Base-by-base conservation (phyloP, 2,888 invertebrate genomes). In the Boloria euphrosyne region DNA sequence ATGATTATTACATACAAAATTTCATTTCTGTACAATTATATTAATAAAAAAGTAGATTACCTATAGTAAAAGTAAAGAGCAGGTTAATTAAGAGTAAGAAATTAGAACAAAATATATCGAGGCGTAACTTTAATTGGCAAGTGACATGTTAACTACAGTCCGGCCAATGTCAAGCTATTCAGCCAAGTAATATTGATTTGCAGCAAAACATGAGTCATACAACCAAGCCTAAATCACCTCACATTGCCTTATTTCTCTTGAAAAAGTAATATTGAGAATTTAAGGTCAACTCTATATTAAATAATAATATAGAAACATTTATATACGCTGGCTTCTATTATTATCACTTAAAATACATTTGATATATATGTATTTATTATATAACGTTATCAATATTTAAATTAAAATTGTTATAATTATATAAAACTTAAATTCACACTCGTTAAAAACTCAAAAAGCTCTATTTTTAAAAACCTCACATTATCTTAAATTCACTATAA, bases 121-220 rank as follows among this genome's bases (percentile, higher is more conserved):
- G 46, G 57, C n/a, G 44, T 18, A 43, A 10, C 46, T 49, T 55
- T 54, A 61, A 51, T 22, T 38, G 22, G 16, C 17, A 16, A 49
- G 31, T 31, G 47, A 59, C 27, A 59, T 47, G 47, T 59, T 59
- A 58, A 22, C 14, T 58, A 49, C 59, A 49, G 49, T 14, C 47
- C 59, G 47, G n/a, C 77, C 81, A 82, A 82, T 82, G 84, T 78
- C 82, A 80, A 70, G 71, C 73, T 71, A 76, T 76, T 75, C 77
- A 75, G 71, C 73, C 74, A 72, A 73, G 71, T 69, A 76, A 79
- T 83, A 83, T 85, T 78, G 85, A 87, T 85, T 77, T 63, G 72
- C 71, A 71, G 71, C 79, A 74, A 67, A 70, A 77, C 73, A 78
- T 87, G 87, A 87, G 76, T 87, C 87, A 87, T 74, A 74, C 70